These are phyloP conservation scores for Betta splendens DNA, from an alignment of 2,797 vertebrate genomes.

Conservation along the genomic window DNA sequence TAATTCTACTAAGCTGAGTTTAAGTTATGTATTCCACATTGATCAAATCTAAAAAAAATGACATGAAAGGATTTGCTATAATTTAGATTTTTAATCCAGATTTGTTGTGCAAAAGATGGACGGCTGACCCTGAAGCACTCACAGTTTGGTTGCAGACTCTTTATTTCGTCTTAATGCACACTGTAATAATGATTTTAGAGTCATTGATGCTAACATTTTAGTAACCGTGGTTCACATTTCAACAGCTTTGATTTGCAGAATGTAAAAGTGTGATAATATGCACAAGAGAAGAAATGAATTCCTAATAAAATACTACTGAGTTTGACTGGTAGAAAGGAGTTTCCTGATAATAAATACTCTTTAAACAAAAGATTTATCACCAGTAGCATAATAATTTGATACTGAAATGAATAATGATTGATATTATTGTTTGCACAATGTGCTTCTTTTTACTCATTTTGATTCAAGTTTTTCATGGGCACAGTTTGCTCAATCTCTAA, in stretches of 20 bases:
- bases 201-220: conserved; percentile 45
- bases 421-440: conserved; percentile 14
- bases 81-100: conserved; percentile 62
- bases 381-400: conserved; percentile 26
- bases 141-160: conserved; percentile 61
- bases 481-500: conserved; percentile 30
- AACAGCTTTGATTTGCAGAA: conserved; percentile 28
- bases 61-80: conserved; percentile 54
- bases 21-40: conserved; percentile 66
- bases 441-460: conserved; percentile 25
- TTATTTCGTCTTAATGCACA: conserved; percentile 67
- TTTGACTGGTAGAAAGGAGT: conserved; percentile 6
- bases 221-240: conserved; percentile 32
- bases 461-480: conserved; percentile 26
- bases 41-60: conserved; percentile 47
- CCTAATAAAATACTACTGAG: background rate
- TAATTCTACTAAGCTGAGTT: conserved; percentile 63
- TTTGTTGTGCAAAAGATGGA: conserved; percentile 37
- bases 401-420: conserved; percentile 26
- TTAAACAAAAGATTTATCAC: conserved; percentile 31
- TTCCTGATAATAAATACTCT: conserved; percentile 29
- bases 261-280: conserved; percentile 30
- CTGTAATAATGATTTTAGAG: conserved; percentile 44
- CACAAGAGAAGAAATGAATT: conserved; percentile 10
- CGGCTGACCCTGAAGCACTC: conserved; percentile 44